Evolutionary conservation across 2,888 invertebrate genomes (phyloP), one percentile per base, ranked within the genome.

Genomic region (Scaptomyza caliginosa): DNA sequence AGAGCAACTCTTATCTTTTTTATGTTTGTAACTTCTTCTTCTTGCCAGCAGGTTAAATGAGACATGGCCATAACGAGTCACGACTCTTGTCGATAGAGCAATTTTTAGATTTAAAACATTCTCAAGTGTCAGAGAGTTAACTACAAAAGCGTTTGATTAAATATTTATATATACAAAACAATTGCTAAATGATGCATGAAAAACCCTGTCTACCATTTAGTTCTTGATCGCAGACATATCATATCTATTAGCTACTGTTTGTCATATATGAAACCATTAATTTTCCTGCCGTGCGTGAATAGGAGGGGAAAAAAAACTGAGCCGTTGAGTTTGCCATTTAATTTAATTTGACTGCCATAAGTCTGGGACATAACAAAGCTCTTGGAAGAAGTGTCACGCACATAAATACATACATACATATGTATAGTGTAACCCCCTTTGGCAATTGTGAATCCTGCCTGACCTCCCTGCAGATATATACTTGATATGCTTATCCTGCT

Each of bases 311-410:
- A 24, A 42, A 36, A 51, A 57, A 60, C 38, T 56, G 66, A 80
- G 67, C 60, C 65, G 80, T 76, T 88, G 89, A 86, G 82, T 79
- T 83, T 75, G 78, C 59, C 87, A 86, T 89, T 87, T 89, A 89
- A 89, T 89, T 89, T 79, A 89, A 89, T 89, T 89, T 88, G 54
- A 49, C 75, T 78, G 73, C 21, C 51, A 63, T 23, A 36, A 60
- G 72, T 63, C 68, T 62, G 49, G 49, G 16, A 66, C 62, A 66
- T 75, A 62, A 66, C 65, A 63, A 59, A 79, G 67, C 60, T 72
- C 80, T 75, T 69, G 67, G 57, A 38, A 45, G n/a, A 57, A 66
- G 51, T 54, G 48, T 34, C 59, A 71, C 50, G 59, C 67, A 45
- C 56, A 56, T 51, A 38, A 13, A 55, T 17, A 5, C 5, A 11